Conservation (phyloP, 2,888 invertebrate species). For the Eulithis prunata region DNA sequence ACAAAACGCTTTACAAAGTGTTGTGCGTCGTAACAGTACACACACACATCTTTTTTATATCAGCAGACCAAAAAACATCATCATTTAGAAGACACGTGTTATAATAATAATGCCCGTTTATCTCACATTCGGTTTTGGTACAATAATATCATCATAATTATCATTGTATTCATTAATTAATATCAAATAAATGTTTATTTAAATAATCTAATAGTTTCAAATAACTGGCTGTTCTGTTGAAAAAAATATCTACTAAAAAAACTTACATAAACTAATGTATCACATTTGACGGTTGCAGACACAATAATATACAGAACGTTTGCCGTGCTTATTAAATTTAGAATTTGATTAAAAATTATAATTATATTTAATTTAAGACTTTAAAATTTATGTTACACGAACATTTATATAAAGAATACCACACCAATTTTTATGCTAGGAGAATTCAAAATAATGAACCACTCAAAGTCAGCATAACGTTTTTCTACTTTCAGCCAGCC, state of each 20-base stretch:
- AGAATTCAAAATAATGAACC: conserved; percentile 77
- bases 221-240: conserved; percentile 44
- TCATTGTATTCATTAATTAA: conserved; percentile 29
- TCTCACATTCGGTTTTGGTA: conserved; percentile 59
- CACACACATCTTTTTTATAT: conserved; percentile 40
- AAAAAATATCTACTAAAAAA: conserved; percentile 44
- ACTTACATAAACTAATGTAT: conserved; percentile 77
- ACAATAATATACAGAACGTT: conserved; percentile 72
- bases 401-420: conserved; percentile 79
- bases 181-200: conserved; percentile 33
- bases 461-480: conserved; percentile 64
- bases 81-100: conserved; percentile 49
- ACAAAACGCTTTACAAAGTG: conserved; percentile 63
- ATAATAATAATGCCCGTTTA: conserved; percentile 72
- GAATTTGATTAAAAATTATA: conserved; percentile 71
- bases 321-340: conserved; percentile 74
- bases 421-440: conserved; percentile 80
- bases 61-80: conserved; percentile 19
- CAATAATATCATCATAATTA: conserved; percentile 49
- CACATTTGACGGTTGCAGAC: conserved; percentile 81
- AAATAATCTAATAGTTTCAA: conserved; percentile 48
- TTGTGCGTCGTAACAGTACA: conserved; percentile 68
- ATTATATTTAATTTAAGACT: conserved; percentile 62
- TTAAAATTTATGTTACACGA: conserved; percentile 76
- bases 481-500: conserved; percentile 27